A percentile compares a stretch with the other conserved stretches of the same genome.
Evolutionary conservation across 2,888 invertebrate genomes (phyloP).

Genomic region (Pomacea canaliculata): DNA sequence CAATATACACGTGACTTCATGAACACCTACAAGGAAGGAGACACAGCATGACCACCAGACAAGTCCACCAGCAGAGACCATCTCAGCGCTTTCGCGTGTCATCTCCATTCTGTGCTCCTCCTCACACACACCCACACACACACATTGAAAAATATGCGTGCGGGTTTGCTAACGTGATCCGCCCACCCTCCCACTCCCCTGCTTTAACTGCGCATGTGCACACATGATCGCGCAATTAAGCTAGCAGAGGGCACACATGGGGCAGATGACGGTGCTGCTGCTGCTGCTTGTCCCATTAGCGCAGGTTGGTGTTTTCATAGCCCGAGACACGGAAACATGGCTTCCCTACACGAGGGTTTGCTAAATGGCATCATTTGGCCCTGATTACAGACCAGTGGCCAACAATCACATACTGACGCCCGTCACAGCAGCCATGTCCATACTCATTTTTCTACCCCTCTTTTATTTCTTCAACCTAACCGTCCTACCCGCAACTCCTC

Average conservation of each 20-base stretch:
- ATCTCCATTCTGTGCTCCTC: no score
- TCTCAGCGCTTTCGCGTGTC: no score
- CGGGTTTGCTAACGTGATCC: no score
- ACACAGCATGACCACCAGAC: no score
- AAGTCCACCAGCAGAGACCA: no score
- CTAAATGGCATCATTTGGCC: slow-evolving; percentile 11
- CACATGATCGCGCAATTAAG: no score
- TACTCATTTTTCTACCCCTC: background rate
- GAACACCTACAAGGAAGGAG: no score
- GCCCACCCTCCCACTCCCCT: no score
- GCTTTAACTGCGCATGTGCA: no score
- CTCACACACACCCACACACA: background rate
- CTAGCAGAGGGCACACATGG: background rate
- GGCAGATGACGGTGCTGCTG: background rate
- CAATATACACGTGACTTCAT: no score
- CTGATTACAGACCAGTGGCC: slow-evolving; percentile 16
- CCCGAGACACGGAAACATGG: slow-evolving; percentile 21
- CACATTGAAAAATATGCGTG: background rate
- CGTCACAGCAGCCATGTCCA: background rate
- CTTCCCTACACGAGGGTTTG: background rate
- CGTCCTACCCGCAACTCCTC: background rate
- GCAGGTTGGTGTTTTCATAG: slow-evolving; percentile 22
- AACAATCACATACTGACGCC: background rate
- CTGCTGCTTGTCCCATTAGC: slow-evolving; percentile 15
- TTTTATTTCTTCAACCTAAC: background rate